A percentile compares a stretch with the other conserved stretches of the same genome.
phyloP scores from a whole-genome alignment of 1,140 invertebrate species.

The Littorina saxatilis region DNA sequence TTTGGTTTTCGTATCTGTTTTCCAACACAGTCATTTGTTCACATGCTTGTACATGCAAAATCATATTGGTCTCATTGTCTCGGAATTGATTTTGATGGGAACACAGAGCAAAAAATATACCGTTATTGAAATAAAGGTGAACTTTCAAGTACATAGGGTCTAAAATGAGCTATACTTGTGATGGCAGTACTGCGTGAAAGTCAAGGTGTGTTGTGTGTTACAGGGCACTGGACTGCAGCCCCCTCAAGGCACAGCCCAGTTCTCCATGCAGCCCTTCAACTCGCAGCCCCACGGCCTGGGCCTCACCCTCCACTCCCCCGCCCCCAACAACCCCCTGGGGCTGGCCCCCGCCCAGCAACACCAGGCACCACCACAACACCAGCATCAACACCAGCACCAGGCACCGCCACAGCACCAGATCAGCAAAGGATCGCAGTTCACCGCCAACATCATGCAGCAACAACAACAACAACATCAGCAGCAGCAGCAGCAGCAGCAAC shows the following conservation, averaged over 20 bases:
- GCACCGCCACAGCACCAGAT: conserved; percentile 29
- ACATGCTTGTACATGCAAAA: no score
- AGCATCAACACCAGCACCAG: conserved; percentile 44
- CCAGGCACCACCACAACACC: conserved; percentile 30
- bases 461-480: no score
- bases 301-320: conserved; percentile 58
- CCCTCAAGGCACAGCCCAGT: conserved; percentile 57
- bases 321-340: conserved; percentile 46
- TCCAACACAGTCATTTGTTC: no score
- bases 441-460: conserved; percentile 41
- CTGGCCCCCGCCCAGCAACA: conserved; percentile 38
- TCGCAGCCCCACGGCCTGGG: conserved; percentile 58
- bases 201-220: conserved; percentile 32
- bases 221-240: conserved; percentile 61
- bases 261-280: conserved; percentile 60
- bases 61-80: no score
- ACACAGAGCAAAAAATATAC: no score
- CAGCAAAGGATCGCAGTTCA: conserved; percentile 40
- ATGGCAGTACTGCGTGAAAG: no score
- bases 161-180: neutral
- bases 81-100: no score
- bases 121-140: no score
- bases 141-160: neutral
- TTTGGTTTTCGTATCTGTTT: no score
- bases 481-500: no score